Evolutionary conservation across 1,140 invertebrate genomes (phyloP).

Genomic region (Drosophila lacertosa): DNA sequence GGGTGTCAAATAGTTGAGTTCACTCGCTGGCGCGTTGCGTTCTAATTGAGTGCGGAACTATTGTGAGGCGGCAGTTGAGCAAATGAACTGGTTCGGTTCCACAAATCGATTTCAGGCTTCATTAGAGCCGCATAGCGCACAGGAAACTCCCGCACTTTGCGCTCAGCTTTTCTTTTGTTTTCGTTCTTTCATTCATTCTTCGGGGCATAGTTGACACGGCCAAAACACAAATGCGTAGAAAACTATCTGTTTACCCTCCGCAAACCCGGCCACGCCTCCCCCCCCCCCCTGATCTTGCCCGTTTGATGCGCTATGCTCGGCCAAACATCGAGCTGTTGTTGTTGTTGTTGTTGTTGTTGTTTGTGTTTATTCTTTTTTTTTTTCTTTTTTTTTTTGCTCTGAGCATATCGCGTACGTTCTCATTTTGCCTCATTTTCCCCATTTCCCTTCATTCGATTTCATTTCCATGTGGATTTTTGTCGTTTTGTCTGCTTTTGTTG

Average conservation of each 20-base stretch:
- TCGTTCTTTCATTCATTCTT: slow-evolving; percentile 12
- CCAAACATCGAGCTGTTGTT: slow-evolving; percentile 55
- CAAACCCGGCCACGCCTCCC: neutral
- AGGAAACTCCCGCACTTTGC: slow-evolving; percentile 70
- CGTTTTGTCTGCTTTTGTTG: no score
- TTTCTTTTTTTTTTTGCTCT: slow-evolving; percentile 42
- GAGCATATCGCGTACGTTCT: slow-evolving; percentile 42
- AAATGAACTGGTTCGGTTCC: slow-evolving; percentile 27
- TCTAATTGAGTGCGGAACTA: slow-evolving; percentile 52
- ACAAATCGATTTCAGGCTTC: slow-evolving; percentile 80
- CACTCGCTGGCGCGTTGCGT: slow-evolving; percentile 25
- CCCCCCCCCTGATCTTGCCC: slow-evolving; percentile 1
- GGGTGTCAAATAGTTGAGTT: no score
- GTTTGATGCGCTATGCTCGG: slow-evolving; percentile 66
- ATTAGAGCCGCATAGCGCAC: slow-evolving; percentile 64
- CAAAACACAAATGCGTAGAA: slow-evolving; percentile 57
- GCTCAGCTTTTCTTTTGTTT: slow-evolving; percentile 51
- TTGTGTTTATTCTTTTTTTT: slow-evolving; percentile 5
- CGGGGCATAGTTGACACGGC: slow-evolving; percentile 10
- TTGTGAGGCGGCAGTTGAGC: slow-evolving; percentile 25
- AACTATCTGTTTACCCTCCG: neutral
- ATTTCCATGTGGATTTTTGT: slow-evolving; percentile 64
- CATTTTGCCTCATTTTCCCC: slow-evolving; percentile 51
- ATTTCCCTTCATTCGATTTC: slow-evolving; percentile 65
- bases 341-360: slow-evolving; percentile 23